These are phyloP conservation scores for Scleropages formosus DNA, from an alignment of 2,797 vertebrate genomes.

Conservation along the genomic window DNA sequence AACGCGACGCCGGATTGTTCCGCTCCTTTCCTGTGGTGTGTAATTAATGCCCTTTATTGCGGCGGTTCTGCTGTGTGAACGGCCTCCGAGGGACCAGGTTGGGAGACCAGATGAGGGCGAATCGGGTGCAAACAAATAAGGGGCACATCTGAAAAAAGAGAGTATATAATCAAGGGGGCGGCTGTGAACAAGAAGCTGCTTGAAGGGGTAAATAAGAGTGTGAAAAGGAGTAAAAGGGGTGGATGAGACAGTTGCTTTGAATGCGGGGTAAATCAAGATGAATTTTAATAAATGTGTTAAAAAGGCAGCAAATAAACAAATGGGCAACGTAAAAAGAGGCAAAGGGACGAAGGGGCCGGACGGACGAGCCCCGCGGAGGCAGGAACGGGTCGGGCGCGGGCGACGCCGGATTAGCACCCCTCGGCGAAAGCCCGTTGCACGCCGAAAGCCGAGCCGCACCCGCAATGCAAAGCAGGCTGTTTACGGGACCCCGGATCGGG, in stretches of 20 bases:
- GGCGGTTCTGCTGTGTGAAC: not conserved
- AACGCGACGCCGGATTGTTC: not conserved
- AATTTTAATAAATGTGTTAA: too few relatives aligned
- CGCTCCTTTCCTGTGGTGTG: not conserved
- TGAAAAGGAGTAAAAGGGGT: too few relatives aligned
- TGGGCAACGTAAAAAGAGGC: not conserved
- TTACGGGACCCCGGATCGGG: conserved; percentile 71
- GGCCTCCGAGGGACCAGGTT: not conserved
- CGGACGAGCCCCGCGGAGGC: too few relatives aligned
- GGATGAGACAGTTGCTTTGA: too few relatives aligned
- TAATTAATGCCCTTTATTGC: conserved; percentile 30
- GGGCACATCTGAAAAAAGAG: too few relatives aligned
- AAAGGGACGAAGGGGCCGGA: too few relatives aligned
- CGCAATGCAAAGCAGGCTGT: conserved; percentile 58
- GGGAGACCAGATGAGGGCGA: not conserved
- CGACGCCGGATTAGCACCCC: conserved; percentile 61
- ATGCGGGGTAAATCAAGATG: too few relatives aligned
- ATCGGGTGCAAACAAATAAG: too few relatives aligned
- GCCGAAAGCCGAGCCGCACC: conserved; percentile 54
- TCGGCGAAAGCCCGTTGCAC: conserved; percentile 59
- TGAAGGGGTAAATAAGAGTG: too few relatives aligned
- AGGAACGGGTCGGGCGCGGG: conserved; percentile 59
- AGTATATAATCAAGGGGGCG: too few relatives aligned
- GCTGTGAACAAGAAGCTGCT: too few relatives aligned
- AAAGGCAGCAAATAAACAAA: not conserved